Evolutionary conservation across 1,140 invertebrate genomes (phyloP).

Genomic region (Riptortus pedestris): DNA sequence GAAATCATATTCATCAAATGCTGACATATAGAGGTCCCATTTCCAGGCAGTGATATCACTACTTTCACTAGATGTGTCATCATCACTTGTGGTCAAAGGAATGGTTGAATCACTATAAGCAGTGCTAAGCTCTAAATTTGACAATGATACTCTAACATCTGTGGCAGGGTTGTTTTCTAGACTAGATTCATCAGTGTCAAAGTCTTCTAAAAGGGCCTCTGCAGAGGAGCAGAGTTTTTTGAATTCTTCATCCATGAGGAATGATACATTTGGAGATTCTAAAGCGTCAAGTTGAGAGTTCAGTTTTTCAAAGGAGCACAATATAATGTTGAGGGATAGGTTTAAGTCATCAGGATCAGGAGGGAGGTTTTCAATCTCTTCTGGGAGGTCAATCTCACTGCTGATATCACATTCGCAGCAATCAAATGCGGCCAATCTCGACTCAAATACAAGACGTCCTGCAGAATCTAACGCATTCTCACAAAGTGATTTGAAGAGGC

Average conservation of each 20-base stretch:
- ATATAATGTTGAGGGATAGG: neutral
- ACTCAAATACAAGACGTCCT: neutral
- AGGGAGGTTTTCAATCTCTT: neutral
- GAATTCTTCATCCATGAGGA: slow-evolving; percentile 16
- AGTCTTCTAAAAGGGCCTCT: neutral
- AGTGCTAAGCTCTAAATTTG: neutral
- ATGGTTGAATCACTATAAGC: slow-evolving; percentile 4
- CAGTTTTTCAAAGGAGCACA: slow-evolving; percentile 8
- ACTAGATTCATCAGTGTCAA: neutral
- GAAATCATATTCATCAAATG: slow-evolving; percentile 27
- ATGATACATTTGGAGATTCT: neutral
- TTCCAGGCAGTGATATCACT: slow-evolving; percentile 32
- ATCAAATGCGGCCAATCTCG: slow-evolving; percentile 2
- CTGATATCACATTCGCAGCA: neutral
- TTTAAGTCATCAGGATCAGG: neutral
- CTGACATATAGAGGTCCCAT: slow-evolving; percentile 23
- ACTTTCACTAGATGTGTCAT: slow-evolving; percentile 25
- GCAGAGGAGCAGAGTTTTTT: neutral
- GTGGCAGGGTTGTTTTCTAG: slow-evolving; percentile 4
- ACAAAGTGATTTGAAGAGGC: slow-evolving; percentile 12
- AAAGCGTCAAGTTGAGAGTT: slow-evolving; percentile 1
- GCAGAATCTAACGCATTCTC: slow-evolving; percentile 19
- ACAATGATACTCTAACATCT: neutral
- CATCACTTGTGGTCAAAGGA: neutral
- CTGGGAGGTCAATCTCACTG: neutral